Evolutionary conservation across 64 coral and sea anemone genomes (phyloP).

Genomic region (Montipora foliosa): DNA sequence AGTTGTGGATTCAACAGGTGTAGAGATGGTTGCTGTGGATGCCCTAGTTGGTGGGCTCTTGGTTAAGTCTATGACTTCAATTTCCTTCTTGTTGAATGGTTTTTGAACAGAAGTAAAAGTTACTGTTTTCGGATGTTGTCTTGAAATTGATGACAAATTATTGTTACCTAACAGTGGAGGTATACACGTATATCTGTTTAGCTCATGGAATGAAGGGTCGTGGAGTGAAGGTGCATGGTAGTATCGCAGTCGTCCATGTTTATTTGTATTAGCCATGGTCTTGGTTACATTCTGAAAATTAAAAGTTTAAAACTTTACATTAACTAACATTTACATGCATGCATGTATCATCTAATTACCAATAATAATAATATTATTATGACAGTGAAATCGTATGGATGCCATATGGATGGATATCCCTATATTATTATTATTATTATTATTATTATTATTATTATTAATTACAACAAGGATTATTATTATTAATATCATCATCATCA

Average conservation of each 20-base stretch:
- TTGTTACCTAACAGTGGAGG: neutral
- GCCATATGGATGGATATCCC: no score
- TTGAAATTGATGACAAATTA: neutral
- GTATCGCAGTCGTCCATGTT: neutral
- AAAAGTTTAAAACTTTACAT: no score
- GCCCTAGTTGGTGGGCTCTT: no score
- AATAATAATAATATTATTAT: no score
- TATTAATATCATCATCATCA: no score
- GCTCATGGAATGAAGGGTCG: neutral
- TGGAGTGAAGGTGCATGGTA: neutral
- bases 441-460: no score
- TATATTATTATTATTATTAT: no score
- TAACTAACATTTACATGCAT: no score
- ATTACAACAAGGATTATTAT: no score
- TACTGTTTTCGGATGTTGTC: neutral
- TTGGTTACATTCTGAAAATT: constrained; percentile 28
- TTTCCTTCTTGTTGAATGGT: neutral
- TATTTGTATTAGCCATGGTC: neutral
- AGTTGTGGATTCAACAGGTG: no score
- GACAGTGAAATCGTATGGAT: no score
- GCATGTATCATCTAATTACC: no score
- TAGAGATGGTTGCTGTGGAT: neutral
- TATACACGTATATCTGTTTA: neutral
- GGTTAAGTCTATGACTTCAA: neutral
- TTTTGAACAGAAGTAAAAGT: neutral